These are phyloP conservation scores for Hoplias malabaricus DNA, from an alignment of 2,113 vertebrate species.

Conservation along the genomic window DNA sequence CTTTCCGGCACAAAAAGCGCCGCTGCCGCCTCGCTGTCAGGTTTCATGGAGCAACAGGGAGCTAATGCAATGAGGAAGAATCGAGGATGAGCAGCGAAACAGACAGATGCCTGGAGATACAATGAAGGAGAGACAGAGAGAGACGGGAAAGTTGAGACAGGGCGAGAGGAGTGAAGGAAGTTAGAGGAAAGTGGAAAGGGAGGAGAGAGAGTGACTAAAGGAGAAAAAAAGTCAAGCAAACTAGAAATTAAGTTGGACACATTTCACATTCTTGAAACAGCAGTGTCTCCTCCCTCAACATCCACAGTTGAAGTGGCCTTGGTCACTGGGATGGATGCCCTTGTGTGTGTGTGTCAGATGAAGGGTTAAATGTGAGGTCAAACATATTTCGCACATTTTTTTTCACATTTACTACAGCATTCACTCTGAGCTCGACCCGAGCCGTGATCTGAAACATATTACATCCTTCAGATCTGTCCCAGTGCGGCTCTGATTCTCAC, in stretches of 20 bases:
- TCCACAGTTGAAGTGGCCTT: no score
- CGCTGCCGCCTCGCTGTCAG: constrained; percentile 9
- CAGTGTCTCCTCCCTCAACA: no score
- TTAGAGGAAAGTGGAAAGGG: neutral
- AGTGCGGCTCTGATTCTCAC: neutral
- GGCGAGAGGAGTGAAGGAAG: neutral
- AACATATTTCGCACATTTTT: no score
- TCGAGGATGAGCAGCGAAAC: neutral
- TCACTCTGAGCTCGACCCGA: no score
- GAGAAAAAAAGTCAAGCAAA: neutral
- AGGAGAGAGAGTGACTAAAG: neutral
- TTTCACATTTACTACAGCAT: no score
- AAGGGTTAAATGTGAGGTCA: no score
- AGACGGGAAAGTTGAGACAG: neutral
- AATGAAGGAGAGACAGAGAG: neutral
- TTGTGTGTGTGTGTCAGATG: no score
- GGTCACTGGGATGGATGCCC: no score
- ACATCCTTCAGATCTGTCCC: neutral
- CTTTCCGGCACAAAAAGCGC: constrained; percentile 5
- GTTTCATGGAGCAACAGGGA: constrained; percentile 24
- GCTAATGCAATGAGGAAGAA: constrained; percentile 17
- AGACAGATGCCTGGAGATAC: constrained; percentile 16
- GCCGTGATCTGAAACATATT: neutral
- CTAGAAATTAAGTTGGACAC: no score
- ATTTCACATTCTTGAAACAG: no score